Conservation (phyloP, 1,140 invertebrate species). For the Aphis gossypii region DNA sequence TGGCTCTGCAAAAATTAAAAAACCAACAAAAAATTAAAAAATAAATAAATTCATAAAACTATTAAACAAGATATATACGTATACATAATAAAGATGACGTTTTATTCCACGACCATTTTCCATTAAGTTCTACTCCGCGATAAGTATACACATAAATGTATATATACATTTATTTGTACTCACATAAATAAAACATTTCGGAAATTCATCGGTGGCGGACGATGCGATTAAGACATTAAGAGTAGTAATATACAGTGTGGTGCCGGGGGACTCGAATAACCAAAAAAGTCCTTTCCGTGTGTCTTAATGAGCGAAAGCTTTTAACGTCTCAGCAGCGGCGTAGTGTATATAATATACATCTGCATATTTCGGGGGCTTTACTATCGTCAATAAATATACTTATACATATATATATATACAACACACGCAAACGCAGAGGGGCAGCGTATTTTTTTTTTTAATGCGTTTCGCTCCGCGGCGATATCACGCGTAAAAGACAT, state of each 20-base stretch:
- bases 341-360: constrained; percentile 2
- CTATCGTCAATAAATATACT: constrained; percentile 2
- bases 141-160: neutral
- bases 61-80: neutral
- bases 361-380: constrained; percentile 47
- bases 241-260: neutral
- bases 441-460: constrained; percentile 24
- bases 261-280: constrained; percentile 22
- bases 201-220: neutral
- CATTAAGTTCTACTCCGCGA: neutral
- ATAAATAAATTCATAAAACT: neutral
- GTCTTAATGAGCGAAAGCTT: constrained; percentile 57
- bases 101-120: constrained; percentile 45
- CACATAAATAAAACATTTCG: constrained; percentile 56
- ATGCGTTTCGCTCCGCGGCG: constrained; percentile 32
- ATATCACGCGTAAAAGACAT: constrained; percentile 53
- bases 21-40: constrained; percentile 46
- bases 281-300: constrained; percentile 55
- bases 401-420: neutral
- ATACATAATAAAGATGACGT: neutral
- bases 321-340: constrained; percentile 47
- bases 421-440: neutral
- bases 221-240: constrained; percentile 52
- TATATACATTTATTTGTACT: neutral
- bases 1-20: constrained; percentile 76